These are phyloP conservation scores for Phaenicophaeus curvirostris DNA, from an alignment of 2,797 vertebrate genomes.

Conservation along the genomic window DNA sequence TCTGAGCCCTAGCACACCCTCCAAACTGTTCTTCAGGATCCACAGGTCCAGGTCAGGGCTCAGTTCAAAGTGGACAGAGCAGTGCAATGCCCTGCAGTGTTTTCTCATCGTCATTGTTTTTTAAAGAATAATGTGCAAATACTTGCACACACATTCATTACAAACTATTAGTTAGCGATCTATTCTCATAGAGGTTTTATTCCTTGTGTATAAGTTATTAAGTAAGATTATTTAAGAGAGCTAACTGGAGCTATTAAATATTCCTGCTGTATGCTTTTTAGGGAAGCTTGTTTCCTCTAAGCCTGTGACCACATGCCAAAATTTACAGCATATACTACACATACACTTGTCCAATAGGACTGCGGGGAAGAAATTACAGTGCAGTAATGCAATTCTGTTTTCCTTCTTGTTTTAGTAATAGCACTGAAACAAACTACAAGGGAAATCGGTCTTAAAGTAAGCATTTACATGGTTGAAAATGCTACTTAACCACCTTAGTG, in stretches of 20 bases:
- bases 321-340: neutral
- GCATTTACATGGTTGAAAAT: neutral
- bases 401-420: neutral
- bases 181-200: neutral
- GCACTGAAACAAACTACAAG: neutral
- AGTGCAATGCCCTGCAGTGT: neutral
- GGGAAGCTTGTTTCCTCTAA: neutral
- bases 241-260: neutral
- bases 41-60: neutral
- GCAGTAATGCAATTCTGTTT: neutral
- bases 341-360: neutral
- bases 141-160: neutral
- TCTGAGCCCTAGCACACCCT: fast-evolving
- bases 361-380: neutral
- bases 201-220: neutral
- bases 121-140: neutral
- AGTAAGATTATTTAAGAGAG: neutral
- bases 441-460: neutral
- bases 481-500: neutral
- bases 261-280: neutral
- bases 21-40: neutral
- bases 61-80: neutral
- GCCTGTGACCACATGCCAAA: neutral
- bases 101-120: neutral
- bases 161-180: neutral